Evolutionary conservation across 2,797 vertebrate genomes (phyloP), one percentile per base, ranked within the genome.

Genomic region (Otus scops): DNA sequence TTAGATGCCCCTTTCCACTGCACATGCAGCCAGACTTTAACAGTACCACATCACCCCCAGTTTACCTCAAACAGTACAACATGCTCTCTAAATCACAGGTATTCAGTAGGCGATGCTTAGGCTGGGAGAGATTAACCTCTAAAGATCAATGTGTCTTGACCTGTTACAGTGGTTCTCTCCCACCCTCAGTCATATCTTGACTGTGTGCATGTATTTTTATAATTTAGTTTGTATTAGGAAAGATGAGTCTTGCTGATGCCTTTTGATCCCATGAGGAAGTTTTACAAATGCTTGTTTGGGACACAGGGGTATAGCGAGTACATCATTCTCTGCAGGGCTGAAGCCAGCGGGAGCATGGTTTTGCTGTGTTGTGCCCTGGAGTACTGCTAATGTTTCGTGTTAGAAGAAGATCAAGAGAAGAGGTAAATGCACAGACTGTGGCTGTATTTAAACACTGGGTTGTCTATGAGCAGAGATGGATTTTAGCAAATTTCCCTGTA

Each of bases 371-470:
- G 45, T 89, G 81, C 74, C 63, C 71, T 68, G 59, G 45, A 75
- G 69, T 39, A 61, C 57, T 26, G 14, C 17, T 74, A 60, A 63
- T 32, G 43, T 70, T 90, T 85, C 32, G 10, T n/a, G 32, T 43
- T n/a, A 76, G 73, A 57, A 71, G 53, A 38, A 41, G 59, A 85
- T 70, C 22, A 80, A 77, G 76, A 59, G 47, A 89, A 76, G 67
- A 69, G 39, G 68, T 64, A 78, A 89, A 88, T 4, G 21, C 51
- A 30, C 30, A 74, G 64, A 28, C 18, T 47, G 48, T 24, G 43
- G 10, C 59, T 88, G 54, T 92, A 27, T 93, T 88, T 95, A 82
- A 95, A 78, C 59, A 36, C 19, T 34, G 63, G 9, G 24, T 74
- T 85, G 23, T 11, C 76, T 60, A 20, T 27, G 18, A 86, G 51